Base-by-base conservation (phyloP, 2,888 invertebrate species). In the Microctonus brassicae region DNA sequence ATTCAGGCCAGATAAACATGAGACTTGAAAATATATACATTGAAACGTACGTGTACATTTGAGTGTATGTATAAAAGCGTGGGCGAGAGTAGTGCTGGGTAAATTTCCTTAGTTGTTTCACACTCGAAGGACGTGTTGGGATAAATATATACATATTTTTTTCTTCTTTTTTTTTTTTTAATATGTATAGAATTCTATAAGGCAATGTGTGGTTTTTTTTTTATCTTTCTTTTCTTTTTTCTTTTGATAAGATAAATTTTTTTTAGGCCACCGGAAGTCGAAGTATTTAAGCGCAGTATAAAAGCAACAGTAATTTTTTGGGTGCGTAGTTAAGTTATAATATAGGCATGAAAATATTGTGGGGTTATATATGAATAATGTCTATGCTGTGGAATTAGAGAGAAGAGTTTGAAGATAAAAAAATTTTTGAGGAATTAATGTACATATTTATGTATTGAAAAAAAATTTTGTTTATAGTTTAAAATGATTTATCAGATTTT, bases 1-100 rank as follows among this genome's bases (percentile, higher is more conserved):
- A 84, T 85, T 80, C 82, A 79, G 83, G 83, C 80, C 83, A 82
- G 85, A 86, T 85, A 84, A 84, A 83, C 83, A 82, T 29, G 33
- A 55, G 58, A 34, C 7, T 58, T 33, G 39, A 11, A 60, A 17
- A 60, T 33, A 33, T 60, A 34, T 34, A n/a, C 34, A 22, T 9
- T 20, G 17, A 10, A 26, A 57, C 57, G 26, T 55, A 22, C 26
- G 55, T 11, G n/a, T 55, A 22, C 11, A 26, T 55, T 29, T 5
- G 7, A 7, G 7, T 29, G 29, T 29, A 29, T 29, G 7, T 47
- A 7, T 7, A 47, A 47, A 47, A n/a, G 47, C 3, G 47, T 47
- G 47, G 47, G 20, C 20, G 47, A 17, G 47, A 17, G n/a, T 47
- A 17, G 9, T 17, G 17, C 39, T 13, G 47, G 17, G 20, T 47